Evolutionary conservation across 2,888 invertebrate genomes (phyloP), one percentile per base, ranked within the genome.

Genomic region (Brachycybe producta): DNA sequence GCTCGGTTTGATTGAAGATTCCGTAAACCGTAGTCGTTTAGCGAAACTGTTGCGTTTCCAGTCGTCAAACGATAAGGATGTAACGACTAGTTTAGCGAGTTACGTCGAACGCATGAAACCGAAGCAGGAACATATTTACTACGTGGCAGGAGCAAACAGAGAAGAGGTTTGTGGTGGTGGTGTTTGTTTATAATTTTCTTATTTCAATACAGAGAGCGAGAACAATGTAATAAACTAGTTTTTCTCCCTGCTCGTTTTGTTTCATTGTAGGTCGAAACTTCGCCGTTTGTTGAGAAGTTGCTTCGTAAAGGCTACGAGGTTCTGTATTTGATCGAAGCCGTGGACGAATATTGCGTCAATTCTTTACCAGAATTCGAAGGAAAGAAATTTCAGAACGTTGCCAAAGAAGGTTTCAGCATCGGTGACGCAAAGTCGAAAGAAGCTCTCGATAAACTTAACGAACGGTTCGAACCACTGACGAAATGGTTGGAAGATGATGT

Each of bases 311-410:
- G 95, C 13, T 92, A 84, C 68, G 98, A 98, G 75, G 90, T 95
- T 51, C 71, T 98, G 55, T 95, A 81, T 67, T 74, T 99, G 45
- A 80, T 82, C 8, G 98, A 99, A 71, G 88, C 98, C 28, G 94
- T 98, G 42, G 98, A 98, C 72, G 98, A 98, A 70, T 98, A 98
- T 71, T 82, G 87, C 61, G 84, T 98, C 59, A 88, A 91, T 45
- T 83, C 92, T 40, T 73, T 98, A 67, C 94, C 97, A 1, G 97
- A 98, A 71, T 98, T 87, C 70, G 97, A 98, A 62, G 91, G 92
- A 49, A 91, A 94, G 73, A 97, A 94, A 71, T 97, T 98, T 84
- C 92, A 92, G 71, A 99, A 99, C 68, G 90, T 95, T 48, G 98
- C 98, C 59, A 99, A 98, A 72, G 98, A 99, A 73, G 94, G 94